Conservation (phyloP, 1,140 invertebrate species). For the Hetaerina americana region DNA sequence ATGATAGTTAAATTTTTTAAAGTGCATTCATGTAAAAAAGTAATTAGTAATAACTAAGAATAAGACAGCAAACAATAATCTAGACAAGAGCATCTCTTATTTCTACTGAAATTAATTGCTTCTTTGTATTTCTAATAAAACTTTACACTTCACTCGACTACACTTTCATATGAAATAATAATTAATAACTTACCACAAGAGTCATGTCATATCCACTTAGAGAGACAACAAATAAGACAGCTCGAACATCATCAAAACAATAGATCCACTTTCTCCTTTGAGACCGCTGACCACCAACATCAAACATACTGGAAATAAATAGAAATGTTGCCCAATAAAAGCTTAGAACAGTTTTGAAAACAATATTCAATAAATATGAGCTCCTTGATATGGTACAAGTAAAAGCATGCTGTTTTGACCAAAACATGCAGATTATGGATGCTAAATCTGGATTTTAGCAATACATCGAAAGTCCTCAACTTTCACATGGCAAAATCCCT, state of each 20-base stretch:
- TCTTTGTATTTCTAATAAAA: background rate
- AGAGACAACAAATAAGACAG: conserved; percentile 49
- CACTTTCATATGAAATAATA: background rate
- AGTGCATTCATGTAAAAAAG: too few species aligned
- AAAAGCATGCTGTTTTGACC: conserved; percentile 26
- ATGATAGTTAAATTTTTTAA: too few species aligned
- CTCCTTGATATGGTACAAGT: conserved; percentile 23
- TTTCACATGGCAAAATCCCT: too few species aligned
- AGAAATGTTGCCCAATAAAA: conserved; percentile 9
- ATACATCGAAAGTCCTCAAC: too few species aligned
- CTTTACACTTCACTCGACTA: too few species aligned
- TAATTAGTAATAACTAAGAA: background rate
- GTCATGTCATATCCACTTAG: conserved; percentile 53
- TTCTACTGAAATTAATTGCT: background rate
- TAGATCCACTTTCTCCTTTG: conserved; percentile 66
- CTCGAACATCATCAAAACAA: conserved; percentile 52
- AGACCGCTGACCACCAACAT: conserved; percentile 55
- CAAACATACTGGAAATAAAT: conserved; percentile 39
- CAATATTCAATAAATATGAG: conserved; percentile 19
- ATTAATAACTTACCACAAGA: conserved; percentile 33
- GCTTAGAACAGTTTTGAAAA: conserved; percentile 10
- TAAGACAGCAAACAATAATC: background rate
- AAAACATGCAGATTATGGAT: too few species aligned
- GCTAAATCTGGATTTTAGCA: too few species aligned
- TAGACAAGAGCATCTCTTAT: too few species aligned